These are phyloP conservation scores for Oncorhynchus clarkii DNA, from an alignment of 2,113 vertebrate genomes.

Conservation along the genomic window DNA sequence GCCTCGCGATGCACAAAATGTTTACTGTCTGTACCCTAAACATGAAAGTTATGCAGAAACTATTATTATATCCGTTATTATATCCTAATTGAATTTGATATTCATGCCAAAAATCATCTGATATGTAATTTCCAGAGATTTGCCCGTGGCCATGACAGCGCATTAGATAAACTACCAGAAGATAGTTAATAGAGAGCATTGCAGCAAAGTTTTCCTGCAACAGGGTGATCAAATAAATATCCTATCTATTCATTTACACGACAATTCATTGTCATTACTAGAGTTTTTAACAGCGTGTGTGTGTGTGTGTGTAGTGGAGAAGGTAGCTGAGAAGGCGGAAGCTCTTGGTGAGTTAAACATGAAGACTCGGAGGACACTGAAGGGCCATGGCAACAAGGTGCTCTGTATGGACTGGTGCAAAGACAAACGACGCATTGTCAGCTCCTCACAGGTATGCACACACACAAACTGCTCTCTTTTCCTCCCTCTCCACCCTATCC, in stretches of 20 bases:
- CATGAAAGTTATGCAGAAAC: too few species aligned
- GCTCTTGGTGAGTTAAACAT: conserved; percentile 84
- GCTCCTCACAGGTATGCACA: conserved; percentile 90
- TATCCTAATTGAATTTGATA: too few species aligned
- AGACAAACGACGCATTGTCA: conserved; percentile 92
- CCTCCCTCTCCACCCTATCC: neutral
- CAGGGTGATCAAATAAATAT: too few species aligned
- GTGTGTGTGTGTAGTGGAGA: conserved; percentile 77
- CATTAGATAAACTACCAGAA: too few species aligned
- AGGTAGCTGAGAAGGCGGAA: conserved; percentile 93
- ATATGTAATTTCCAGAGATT: too few species aligned
- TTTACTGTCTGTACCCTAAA: neutral
- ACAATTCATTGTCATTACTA: neutral
- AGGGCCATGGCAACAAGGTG: conserved; percentile 96
- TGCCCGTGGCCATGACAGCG: too few species aligned
- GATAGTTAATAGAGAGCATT: too few species aligned
- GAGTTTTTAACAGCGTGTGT: neutral
- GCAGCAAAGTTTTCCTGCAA: too few species aligned
- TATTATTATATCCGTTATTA: too few species aligned
- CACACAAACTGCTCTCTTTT: neutral
- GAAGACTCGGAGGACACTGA: conserved; percentile 90
- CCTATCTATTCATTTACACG: too few species aligned
- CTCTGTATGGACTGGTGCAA: conserved; percentile 98
- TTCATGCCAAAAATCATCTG: too few species aligned
- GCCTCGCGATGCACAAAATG: neutral